phyloP scores from a whole-genome alignment of 2,888 invertebrate genomes.

The Pyrocoelia pectoralis region DNA sequence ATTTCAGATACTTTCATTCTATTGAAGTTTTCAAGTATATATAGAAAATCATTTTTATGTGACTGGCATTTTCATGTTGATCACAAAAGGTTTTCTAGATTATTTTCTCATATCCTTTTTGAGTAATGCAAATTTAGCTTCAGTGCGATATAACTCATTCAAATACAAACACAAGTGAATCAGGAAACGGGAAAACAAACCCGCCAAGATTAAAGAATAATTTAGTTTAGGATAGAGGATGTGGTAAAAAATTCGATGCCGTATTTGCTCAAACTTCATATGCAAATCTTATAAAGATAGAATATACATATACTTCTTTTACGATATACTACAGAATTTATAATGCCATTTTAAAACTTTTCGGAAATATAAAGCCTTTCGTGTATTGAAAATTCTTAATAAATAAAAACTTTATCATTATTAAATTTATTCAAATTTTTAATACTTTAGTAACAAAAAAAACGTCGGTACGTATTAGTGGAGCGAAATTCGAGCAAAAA shows the following conservation, averaged over 20 bases:
- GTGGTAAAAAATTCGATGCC: conserved; percentile 20
- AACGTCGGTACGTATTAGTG: no score
- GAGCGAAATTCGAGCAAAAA: no score
- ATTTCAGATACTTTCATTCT: conserved; percentile 15
- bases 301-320: conserved; percentile 3
- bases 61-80: conserved; percentile 17
- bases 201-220: conserved; percentile 20
- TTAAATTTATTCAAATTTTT: background rate
- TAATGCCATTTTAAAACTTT: conserved; percentile 5
- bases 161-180: conserved; percentile 27
- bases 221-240: conserved; percentile 8
- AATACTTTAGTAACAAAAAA: no score
- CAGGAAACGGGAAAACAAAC: conserved; percentile 29
- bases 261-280: conserved; percentile 29
- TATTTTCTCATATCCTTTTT: conserved; percentile 13
- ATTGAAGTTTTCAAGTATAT: conserved; percentile 10
- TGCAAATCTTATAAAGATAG: conserved; percentile 26
- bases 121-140: conserved; percentile 18
- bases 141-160: conserved; percentile 17
- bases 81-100: conserved; percentile 18
- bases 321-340: conserved; percentile 5
- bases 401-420: background rate
- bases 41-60: conserved; percentile 16
- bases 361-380: background rate
- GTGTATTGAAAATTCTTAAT: background rate